Evolutionary conservation across 2,888 invertebrate genomes (phyloP), one percentile per base, ranked within the genome.

Genomic region (Gonocerus acuteangulatus): DNA sequence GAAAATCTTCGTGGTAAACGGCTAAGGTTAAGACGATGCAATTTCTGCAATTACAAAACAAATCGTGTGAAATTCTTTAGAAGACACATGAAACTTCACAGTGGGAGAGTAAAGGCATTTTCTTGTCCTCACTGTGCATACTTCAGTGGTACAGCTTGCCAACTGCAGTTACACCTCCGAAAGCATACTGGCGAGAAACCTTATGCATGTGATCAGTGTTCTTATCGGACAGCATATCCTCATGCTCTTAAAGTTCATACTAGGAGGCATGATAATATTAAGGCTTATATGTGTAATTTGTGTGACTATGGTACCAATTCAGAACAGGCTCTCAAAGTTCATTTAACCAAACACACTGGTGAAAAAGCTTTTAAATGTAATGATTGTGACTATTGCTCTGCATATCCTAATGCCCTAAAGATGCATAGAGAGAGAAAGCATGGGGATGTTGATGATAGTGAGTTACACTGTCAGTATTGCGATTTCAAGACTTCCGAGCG

Each of bases 321-420:
- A n/a, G 39, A 39, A 39, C 39, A 39, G 39, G 39, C 39, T 39
- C 15, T 39, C 15, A 39, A 39, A 39, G 13, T 39, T 39, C 39
- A 39, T 15, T 15, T 39, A 15, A 39, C 39, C n/a, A 39, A 39
- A 39, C 39, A 39, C n/a, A 39, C 39, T n/a, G 39, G 39, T 9
- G 39, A 39, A 13, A 39, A 39, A 15, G 39, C 39, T 15, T 39
- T 39, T 39, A 39, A 39, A 39, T 39, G 39, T 39, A 39, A 13
- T 39, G 39, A 39, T 39, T 39, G 39, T 39, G 39, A 39, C 3
- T 39, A 9, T 39, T 39, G n/a, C n/a, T 39, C 39, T 15, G 32
- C 51, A 18, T 36, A 36, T n/a, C 39, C 51, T 1, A 51, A 36
- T 51, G 51, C 51, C 11, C 21, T 51, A 1, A 51, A 36, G 16